Percentiles rank a stretch among this genome's conserved stretches.
These are phyloP conservation scores for Trididemnum clinides DNA, from an alignment of 23 tunicate genomes.

Conservation along the genomic window DNA sequence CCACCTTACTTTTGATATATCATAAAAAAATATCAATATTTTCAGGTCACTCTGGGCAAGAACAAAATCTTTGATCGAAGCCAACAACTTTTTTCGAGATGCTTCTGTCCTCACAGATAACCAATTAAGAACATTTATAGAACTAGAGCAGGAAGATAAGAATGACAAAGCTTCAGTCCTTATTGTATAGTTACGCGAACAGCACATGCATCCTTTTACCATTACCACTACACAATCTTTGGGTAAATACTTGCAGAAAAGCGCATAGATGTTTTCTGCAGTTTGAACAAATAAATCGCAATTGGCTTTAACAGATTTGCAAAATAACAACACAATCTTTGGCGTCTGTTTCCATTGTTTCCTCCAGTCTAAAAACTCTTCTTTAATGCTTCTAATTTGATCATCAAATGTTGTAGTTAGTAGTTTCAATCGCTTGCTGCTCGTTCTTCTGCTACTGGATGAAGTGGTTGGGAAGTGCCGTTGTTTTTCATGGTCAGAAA, in stretches of 20 bases:
- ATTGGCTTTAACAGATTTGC: constrained; percentile 16
- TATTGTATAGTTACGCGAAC: not conserved
- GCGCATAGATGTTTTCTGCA: not conserved
- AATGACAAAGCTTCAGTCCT: constrained; percentile 1
- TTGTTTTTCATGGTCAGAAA: not conserved
- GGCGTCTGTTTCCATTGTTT: constrained; percentile 19
- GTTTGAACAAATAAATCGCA: not conserved
- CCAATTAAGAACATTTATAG: constrained; percentile 4
- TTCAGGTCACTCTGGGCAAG: constrained; percentile 6
- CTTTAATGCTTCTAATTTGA: not conserved
- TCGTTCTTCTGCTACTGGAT: not conserved
- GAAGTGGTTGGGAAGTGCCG: not conserved
- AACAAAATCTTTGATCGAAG: not conserved
- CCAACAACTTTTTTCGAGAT: not conserved
- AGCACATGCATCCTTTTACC: constrained; percentile 15
- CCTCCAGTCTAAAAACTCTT: not conserved
- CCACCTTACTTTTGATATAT: constrained; percentile 1
- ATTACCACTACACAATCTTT: constrained; percentile 17
- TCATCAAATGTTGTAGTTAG: not conserved
- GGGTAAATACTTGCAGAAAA: not conserved
- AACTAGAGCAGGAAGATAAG: not conserved
- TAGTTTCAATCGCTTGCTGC: not conserved
- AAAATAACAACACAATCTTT: not conserved
- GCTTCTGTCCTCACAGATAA: not conserved
- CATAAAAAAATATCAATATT: constrained; percentile 23